Base-by-base conservation (phyloP, 2,113 vertebrate genomes). In the Callaeas wilsoni region DNA sequence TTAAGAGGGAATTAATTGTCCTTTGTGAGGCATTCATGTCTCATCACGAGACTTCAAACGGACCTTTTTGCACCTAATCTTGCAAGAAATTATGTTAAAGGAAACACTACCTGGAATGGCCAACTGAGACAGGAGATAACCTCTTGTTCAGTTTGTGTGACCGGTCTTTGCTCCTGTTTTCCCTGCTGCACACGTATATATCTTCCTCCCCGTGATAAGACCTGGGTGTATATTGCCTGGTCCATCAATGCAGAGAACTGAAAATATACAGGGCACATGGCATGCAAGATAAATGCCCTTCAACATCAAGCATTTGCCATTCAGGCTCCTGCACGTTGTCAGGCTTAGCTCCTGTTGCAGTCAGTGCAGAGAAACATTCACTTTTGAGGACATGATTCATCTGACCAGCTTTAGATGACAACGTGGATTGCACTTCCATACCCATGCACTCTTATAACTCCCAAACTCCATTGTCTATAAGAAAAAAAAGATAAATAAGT, bases 181-280 rank as follows among this genome's bases (percentile, higher is more conserved):
- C 35, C 32, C 14, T 5, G 1, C n/a, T 74, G 62, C 27, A 69
- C 25, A n/a, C 0, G 0, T 12, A 1, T 35, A 0, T 8, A 41
- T 81, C 53, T 70, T 60, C 65, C 53, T 70, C 30, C 27, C 9
- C 21, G n/a, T 9, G 67, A 50, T 83, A 83, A 91, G 35, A 63
- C 12, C 27, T n/a, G 49, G 35, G 7, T 47, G 41, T 25, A 7
- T 25, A 63, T 62, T 62, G 9, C 35, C 27, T 83, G 46, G 44
- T 73, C 63, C 2, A 2, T 25, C 32, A 55, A 15, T 20, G n/a
- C 10, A 93, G 69, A 37, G 27, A 84, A 29, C 6, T 44, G 74
- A 74, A 93, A 67, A 47, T 11, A 30, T 18, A 47, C 35, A 78
- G 47, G 18, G 27, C 8, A 23, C 57, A 35, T 0, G 6, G 39